A percentile compares a stretch with the other conserved stretches of the same genome.
These are phyloP conservation scores for Hyles lineata DNA, from an alignment of 2,888 invertebrate genomes.

Conservation along the genomic window DNA sequence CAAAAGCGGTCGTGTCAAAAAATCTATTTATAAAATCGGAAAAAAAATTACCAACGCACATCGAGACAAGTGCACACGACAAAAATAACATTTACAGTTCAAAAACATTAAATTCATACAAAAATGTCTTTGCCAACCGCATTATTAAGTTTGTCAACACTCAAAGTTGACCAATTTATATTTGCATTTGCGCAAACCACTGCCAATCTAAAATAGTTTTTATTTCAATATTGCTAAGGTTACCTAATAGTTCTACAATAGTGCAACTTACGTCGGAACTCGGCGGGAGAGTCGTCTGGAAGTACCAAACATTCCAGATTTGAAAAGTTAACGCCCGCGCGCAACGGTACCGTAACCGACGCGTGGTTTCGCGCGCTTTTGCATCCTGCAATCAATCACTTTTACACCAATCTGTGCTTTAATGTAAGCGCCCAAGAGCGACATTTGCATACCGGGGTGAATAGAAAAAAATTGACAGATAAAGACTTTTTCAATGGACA, in stretches of 20 bases:
- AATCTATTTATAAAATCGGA: conserved; percentile 25
- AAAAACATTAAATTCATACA: not conserved
- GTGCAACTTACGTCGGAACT: not conserved
- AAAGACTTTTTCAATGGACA: conserved; percentile 12
- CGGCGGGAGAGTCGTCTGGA: conserved; percentile 33
- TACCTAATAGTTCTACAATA: not conserved
- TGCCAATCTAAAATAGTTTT: not conserved
- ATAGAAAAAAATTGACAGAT: conserved; percentile 19
- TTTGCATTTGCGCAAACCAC: not conserved
- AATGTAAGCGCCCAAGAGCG: not conserved
- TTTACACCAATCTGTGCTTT: conserved; percentile 2
- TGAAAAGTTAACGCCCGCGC: conserved; percentile 56
- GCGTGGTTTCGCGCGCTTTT: conserved; percentile 66
- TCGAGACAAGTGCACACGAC: conserved; percentile 27
- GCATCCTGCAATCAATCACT: conserved; percentile 35
- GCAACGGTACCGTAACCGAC: conserved; percentile 70
- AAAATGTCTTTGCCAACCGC: conserved; percentile 20
- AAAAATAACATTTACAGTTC: conserved; percentile 14
- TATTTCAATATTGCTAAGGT: not conserved
- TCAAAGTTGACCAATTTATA: conserved; percentile 2
- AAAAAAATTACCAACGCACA: conserved; percentile 29
- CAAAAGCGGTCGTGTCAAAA: conserved; percentile 16
- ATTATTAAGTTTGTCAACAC: conserved; percentile 17
- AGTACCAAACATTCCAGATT: conserved; percentile 38
- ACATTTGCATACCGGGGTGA: not conserved